Percentiles rank a stretch among this genome's conserved stretches.
phyloP scores from a whole-genome alignment of 64 coral and sea anemone genomes.

The Cladopsammia gracilis region DNA sequence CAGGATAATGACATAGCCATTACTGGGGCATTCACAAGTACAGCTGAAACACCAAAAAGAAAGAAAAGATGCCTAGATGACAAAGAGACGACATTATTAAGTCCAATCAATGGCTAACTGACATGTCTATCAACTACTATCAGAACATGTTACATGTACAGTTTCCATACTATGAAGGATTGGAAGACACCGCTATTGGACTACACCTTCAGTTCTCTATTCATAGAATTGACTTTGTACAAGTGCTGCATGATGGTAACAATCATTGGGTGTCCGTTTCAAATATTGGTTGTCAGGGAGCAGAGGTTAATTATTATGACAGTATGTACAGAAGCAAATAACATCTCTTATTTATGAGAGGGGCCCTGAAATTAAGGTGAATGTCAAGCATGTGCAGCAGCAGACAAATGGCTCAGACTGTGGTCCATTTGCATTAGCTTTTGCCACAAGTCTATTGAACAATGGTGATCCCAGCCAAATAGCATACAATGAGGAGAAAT shows the following conservation, averaged over 20 bases:
- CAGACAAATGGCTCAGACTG: constrained; percentile 26
- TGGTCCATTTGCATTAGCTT: constrained; percentile 35
- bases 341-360: constrained; percentile 9
- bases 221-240: not conserved
- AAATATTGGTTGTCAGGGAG: constrained; percentile 28
- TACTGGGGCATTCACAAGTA: no score
- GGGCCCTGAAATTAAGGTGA: not conserved
- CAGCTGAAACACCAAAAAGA: not conserved
- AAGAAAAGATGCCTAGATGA: constrained; percentile 28
- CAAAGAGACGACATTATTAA: constrained; percentile 11
- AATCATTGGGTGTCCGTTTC: constrained; percentile 16
- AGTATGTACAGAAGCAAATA: constrained; percentile 32
- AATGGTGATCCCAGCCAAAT: constrained; percentile 30
- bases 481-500: constrained; percentile 27
- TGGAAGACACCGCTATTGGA: constrained; percentile 7
- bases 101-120: constrained; percentile 41
- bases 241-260: constrained; percentile 22
- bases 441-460: constrained; percentile 39
- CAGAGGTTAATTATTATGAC: constrained; percentile 29
- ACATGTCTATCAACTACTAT: constrained; percentile 16
- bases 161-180: constrained; percentile 40
- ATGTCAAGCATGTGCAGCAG: constrained; percentile 40
- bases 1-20: no score
- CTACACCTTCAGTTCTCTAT: no score
- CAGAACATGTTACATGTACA: constrained; percentile 24